A percentile compares a stretch with the other conserved stretches of the same genome.
Evolutionary conservation across 37 sponge, comb jelly and placozoan genomes (phyloP).

Genomic region (Halisarca cf. caerulea): DNA sequence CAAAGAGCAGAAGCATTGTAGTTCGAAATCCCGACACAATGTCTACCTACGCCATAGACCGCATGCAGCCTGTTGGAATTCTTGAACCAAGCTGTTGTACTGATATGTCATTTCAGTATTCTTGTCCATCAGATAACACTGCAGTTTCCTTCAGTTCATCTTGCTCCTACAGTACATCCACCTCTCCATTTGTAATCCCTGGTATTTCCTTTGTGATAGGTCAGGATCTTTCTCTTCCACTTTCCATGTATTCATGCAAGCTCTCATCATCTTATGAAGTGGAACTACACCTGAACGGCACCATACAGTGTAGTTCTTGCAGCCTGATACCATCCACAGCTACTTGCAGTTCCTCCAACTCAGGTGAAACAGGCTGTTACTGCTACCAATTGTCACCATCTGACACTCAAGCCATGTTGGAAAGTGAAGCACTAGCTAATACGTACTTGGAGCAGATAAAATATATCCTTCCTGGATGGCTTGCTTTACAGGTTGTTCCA

Average conservation of each 20-base stretch:
- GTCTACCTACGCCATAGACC: background rate
- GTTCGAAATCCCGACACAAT: background rate
- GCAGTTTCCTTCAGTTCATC: background rate
- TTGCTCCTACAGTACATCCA: background rate
- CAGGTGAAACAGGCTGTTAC: background rate
- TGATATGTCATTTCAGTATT: background rate
- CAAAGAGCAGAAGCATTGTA: background rate
- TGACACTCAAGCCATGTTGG: background rate
- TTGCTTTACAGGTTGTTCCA: background rate
- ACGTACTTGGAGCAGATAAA: background rate
- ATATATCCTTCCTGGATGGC: background rate
- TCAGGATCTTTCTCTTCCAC: background rate
- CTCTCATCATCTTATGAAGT: background rate
- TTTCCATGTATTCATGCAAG: background rate
- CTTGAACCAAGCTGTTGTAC: conserved; percentile 31
- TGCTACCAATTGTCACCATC: background rate
- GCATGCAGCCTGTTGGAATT: background rate
- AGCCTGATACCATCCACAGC: background rate
- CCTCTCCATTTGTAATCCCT: background rate
- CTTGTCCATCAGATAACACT: background rate
- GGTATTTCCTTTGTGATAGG: conserved; percentile 10
- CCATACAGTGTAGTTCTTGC: background rate
- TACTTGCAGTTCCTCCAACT: conserved; percentile 2
- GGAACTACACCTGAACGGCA: background rate
- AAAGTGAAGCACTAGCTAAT: conserved; percentile 8